These are phyloP conservation scores for Epinotia brunnichana DNA, from an alignment of 2,888 invertebrate species.

Conservation along the genomic window DNA sequence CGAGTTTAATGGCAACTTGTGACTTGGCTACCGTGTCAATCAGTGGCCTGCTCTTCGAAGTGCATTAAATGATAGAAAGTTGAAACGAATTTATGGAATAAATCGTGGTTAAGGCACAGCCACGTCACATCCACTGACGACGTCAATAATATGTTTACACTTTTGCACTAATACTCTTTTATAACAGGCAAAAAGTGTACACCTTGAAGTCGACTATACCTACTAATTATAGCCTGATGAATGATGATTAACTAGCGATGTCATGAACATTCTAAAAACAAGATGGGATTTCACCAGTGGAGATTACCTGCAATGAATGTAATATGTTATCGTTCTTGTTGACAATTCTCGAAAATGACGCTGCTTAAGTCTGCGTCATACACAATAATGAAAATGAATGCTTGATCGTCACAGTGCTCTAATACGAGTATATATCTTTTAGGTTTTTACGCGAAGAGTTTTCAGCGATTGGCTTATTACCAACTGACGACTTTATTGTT, in stretches of 20 bases:
- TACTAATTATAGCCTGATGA: background rate
- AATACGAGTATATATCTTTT: conserved; percentile 11
- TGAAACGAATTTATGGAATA: too few species aligned
- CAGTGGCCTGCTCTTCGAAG: background rate
- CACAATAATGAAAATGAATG: conserved; percentile 24
- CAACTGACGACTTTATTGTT: conserved; percentile 12
- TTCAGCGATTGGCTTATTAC: conserved; percentile 35
- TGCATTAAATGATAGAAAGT: background rate
- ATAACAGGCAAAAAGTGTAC: too few species aligned
- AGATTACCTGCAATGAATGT: conserved; percentile 31
- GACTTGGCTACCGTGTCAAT: background rate
- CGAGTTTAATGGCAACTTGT: background rate
- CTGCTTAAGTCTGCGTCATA: conserved; percentile 29
- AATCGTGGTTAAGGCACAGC: too few species aligned
- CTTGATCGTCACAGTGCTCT: conserved; percentile 28
- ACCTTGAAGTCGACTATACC: too few species aligned
- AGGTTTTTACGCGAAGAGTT: conserved; percentile 30
- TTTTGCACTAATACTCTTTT: too few species aligned
- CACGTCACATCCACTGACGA: too few species aligned
- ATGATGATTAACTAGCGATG: too few species aligned
- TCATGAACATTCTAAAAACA: background rate
- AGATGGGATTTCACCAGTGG: background rate
- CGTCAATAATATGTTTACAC: too few species aligned
- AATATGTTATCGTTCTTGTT: conserved; percentile 29
- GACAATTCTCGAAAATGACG: conserved; percentile 18